These are phyloP conservation scores for Gopherus evgoodei DNA, from an alignment of 2,113 vertebrate species.

Conservation along the genomic window DNA sequence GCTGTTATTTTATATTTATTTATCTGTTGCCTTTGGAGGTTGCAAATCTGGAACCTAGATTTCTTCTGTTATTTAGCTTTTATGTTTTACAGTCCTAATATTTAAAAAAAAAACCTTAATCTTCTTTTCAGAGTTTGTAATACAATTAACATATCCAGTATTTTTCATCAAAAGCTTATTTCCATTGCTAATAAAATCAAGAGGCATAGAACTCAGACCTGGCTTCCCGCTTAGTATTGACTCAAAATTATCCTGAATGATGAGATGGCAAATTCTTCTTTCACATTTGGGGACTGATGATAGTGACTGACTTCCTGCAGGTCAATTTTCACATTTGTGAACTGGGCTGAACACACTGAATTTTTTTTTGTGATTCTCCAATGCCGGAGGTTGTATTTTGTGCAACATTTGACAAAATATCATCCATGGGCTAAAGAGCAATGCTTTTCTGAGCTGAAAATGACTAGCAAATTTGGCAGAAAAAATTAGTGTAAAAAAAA, in stretches of 20 bases:
- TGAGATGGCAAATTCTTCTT: background rate
- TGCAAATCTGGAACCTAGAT: background rate
- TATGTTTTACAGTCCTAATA: background rate
- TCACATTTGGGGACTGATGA: background rate
- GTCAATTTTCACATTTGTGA: background rate
- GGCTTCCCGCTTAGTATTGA: background rate
- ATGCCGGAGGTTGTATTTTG: background rate
- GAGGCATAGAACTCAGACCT: background rate
- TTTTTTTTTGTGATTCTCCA: background rate
- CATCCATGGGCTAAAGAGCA: background rate
- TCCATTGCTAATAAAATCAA: background rate
- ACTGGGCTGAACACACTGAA: background rate
- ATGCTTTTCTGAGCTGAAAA: background rate
- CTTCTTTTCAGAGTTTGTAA: background rate
- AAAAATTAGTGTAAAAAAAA: accelerated
- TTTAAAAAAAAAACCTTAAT: background rate
- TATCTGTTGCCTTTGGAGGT: background rate
- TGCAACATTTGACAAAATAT: background rate
- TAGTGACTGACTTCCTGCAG: background rate
- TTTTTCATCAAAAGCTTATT: background rate
- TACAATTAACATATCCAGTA: background rate
- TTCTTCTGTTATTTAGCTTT: background rate
- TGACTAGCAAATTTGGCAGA: background rate
- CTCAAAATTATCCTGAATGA: background rate
- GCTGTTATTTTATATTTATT: background rate